Evolutionary conservation across 2,888 invertebrate species (phyloP).

Genomic region (Calameuta pallipes): DNA sequence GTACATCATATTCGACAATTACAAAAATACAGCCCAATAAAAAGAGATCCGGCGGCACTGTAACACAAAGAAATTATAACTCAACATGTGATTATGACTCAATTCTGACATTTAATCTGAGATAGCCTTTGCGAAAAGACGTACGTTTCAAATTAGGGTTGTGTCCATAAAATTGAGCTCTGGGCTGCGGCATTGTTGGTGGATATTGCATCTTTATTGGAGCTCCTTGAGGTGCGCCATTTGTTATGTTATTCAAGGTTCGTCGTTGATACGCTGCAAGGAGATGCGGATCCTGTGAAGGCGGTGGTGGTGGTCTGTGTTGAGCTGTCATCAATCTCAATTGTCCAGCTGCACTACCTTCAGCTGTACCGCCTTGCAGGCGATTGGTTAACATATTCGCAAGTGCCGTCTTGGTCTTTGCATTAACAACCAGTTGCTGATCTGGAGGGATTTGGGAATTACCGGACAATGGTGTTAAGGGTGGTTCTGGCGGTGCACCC

Average conservation of each 20-base stretch:
- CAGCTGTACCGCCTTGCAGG: constrained; percentile 70
- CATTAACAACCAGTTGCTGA: constrained; percentile 78
- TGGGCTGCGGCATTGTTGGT: constrained; percentile 66
- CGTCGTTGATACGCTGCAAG: constrained; percentile 64
- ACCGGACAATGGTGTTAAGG: constrained; percentile 49
- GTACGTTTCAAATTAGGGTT: constrained; percentile 86
- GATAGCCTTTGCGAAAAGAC: constrained; percentile 25
- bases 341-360: constrained; percentile 68
- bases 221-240: constrained; percentile 61
- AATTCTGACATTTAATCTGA: neutral
- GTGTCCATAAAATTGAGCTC: constrained; percentile 90
- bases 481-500: constrained; percentile 50
- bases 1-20: constrained; percentile 84
- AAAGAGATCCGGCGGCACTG: constrained; percentile 87
- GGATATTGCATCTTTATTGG: constrained; percentile 62
- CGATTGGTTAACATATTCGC: constrained; percentile 94
- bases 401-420: constrained; percentile 93
- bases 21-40: constrained; percentile 94
- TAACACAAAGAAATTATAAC: constrained; percentile 4
- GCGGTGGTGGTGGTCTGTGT: constrained; percentile 73
- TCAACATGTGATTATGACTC: neutral
- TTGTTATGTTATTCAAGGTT: constrained; percentile 70
- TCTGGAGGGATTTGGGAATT: constrained; percentile 61
- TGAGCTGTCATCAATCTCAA: constrained; percentile 85
- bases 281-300: constrained; percentile 65